Conservation (phyloP, 1,140 invertebrate genomes). For the Drosophila rufa region DNA sequence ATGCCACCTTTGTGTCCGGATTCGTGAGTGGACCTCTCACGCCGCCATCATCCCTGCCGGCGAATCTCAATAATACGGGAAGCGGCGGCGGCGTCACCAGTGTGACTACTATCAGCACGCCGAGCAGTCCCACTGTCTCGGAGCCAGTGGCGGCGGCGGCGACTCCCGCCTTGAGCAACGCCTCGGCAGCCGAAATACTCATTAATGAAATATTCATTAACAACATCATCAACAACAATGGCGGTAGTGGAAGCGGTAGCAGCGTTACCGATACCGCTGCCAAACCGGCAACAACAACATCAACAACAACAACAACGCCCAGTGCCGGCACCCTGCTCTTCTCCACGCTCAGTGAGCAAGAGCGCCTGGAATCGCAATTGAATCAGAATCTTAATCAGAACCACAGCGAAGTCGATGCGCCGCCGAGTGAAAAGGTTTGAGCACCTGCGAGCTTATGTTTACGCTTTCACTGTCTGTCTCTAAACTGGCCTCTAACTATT, state of each 20-base stretch:
- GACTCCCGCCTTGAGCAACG: slow-evolving; percentile 64
- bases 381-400: slow-evolving; percentile 45
- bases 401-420: slow-evolving; percentile 68
- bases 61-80: slow-evolving; percentile 58
- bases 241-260: slow-evolving; percentile 30
- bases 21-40: slow-evolving; percentile 61
- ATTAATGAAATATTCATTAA: slow-evolving; percentile 85
- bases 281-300: slow-evolving; percentile 23
- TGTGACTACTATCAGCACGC: slow-evolving; percentile 68
- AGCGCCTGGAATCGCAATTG: slow-evolving; percentile 85
- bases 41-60: slow-evolving; percentile 64
- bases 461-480: slow-evolving; percentile 60
- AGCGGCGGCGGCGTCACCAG: slow-evolving; percentile 48
- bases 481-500: slow-evolving; percentile 46
- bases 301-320: slow-evolving; percentile 61
- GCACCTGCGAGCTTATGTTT: slow-evolving; percentile 33
- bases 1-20: slow-evolving; percentile 72
- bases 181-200: slow-evolving; percentile 81
- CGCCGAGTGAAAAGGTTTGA: slow-evolving; percentile 75
- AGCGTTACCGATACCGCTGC: slow-evolving; percentile 55
- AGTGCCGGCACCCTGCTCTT: slow-evolving; percentile 86
- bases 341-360: slow-evolving; percentile 87
- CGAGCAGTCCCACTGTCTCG: slow-evolving; percentile 48
- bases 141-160: slow-evolving; percentile 21
- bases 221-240: slow-evolving; percentile 83